Percentiles rank a stretch among this genome's conserved stretches.
phyloP scores from a whole-genome alignment of 2,113 vertebrate genomes.

The Nanorana parkeri region DNA sequence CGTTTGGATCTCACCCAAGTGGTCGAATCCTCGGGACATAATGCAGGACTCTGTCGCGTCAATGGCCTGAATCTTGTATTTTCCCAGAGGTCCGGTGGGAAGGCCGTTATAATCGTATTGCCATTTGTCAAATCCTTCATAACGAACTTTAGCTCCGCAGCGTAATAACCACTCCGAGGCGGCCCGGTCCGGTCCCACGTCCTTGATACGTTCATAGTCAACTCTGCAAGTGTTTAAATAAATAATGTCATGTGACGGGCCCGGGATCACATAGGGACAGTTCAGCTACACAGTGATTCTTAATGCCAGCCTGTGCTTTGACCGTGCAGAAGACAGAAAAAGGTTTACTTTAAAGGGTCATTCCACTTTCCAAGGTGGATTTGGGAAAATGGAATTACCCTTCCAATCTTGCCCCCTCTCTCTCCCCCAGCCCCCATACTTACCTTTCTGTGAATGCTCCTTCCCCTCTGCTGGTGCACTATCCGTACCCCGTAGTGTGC shows the following conservation, averaged over 20 bases:
- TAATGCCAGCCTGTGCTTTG: too few relatives aligned
- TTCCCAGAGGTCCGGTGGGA: slow-evolving; percentile 82
- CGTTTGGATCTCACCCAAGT: slow-evolving; percentile 85
- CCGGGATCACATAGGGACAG: too few relatives aligned
- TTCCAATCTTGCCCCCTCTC: too few relatives aligned
- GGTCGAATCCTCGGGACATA: slow-evolving; percentile 90
- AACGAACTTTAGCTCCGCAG: slow-evolving; percentile 89
- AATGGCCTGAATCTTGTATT: slow-evolving; percentile 89
- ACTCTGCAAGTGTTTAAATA: slow-evolving; percentile 75
- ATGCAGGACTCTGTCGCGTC: slow-evolving; percentile 93
- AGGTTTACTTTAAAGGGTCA: too few relatives aligned
- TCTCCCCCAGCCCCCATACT: too few relatives aligned
- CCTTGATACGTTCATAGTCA: slow-evolving; percentile 87
- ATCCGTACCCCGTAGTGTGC: too few relatives aligned
- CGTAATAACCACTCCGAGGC: slow-evolving; percentile 95
- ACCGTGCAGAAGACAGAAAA: too few relatives aligned
- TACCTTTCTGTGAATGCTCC: too few relatives aligned
- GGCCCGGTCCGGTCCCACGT: slow-evolving; percentile 86
- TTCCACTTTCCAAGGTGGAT: too few relatives aligned
- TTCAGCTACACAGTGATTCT: too few relatives aligned
- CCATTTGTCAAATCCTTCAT: slow-evolving; percentile 84
- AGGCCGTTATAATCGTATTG: slow-evolving; percentile 92
- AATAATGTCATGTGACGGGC: not conserved
- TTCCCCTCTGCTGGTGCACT: too few relatives aligned
- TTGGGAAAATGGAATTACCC: too few relatives aligned